Percentiles rank a stretch among this genome's conserved stretches.
These are phyloP conservation scores for Ganaspis sp. DNA, from an alignment of 1,140 invertebrate species.

Conservation along the genomic window DNA sequence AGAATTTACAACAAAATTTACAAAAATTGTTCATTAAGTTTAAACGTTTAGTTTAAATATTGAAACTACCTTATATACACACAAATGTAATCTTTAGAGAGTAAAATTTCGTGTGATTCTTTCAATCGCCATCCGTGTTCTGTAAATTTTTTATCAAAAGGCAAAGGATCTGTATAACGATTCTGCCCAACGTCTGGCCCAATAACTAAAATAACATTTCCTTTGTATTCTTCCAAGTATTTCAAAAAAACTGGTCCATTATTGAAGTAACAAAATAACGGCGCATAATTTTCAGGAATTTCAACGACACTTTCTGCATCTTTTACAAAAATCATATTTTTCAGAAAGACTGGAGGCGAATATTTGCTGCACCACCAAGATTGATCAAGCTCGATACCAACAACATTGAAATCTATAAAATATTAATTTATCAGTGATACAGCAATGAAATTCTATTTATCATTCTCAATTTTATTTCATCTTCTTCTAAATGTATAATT, in stretches of 20 bases:
- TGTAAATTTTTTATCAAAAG: conserved; percentile 75
- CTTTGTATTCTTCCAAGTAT: conserved; percentile 77
- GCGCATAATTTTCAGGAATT: conserved; percentile 73
- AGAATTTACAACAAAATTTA: too few relatives aligned
- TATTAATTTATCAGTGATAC: too few relatives aligned
- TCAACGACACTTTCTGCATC: conserved; percentile 61
- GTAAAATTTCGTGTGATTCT: too few relatives aligned
- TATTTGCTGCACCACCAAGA: conserved; percentile 81
- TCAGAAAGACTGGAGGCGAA: conserved; percentile 77
- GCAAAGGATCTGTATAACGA: conserved; percentile 82
- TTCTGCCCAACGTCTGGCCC: conserved; percentile 80
- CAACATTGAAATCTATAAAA: conserved; percentile 70
- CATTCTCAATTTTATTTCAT: conserved; percentile 28
- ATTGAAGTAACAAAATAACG: conserved; percentile 82
- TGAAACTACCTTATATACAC: too few relatives aligned
- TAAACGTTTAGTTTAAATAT: too few relatives aligned
- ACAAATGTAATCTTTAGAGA: too few relatives aligned
- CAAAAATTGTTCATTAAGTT: too few relatives aligned
- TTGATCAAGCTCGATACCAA: conserved; percentile 79
- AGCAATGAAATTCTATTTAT: too few relatives aligned
- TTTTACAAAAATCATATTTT: conserved; percentile 65
- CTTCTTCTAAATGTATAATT: conserved; percentile 27
- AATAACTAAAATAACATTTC: conserved; percentile 77
- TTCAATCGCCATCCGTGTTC: too few relatives aligned
- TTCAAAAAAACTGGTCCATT: conserved; percentile 80